These are phyloP conservation scores for Anguilla obscura DNA, from an alignment of 2,797 vertebrate genomes.

Conservation along the genomic window DNA sequence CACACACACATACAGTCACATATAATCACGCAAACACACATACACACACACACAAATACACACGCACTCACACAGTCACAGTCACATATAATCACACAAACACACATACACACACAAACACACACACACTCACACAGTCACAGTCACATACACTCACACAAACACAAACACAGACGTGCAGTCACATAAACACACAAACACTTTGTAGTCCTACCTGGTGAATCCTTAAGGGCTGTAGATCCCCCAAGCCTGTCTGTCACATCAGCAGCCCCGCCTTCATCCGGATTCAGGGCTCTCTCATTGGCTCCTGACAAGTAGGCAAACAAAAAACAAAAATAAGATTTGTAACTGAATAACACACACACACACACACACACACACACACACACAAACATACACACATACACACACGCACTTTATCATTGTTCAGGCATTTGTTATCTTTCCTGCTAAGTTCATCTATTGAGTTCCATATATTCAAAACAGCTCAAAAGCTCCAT, in stretches of 20 bases:
- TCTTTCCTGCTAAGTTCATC: no score
- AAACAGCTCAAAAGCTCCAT: no score
- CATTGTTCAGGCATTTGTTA: no score
- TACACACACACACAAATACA: neutral
- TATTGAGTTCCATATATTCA: no score
- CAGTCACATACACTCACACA: neutral
- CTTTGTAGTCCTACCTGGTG: constrained; percentile 14
- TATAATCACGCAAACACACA: neutral
- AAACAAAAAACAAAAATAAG: neutral
- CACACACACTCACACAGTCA: neutral
- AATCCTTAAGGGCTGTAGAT: neutral
- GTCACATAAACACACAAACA: neutral
- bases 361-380: neutral
- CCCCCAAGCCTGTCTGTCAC: neutral
- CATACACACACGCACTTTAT: no score
- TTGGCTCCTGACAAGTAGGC: constrained; percentile 58
- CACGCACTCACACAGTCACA: no score
- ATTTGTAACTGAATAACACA: neutral
- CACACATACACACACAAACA: neutral
- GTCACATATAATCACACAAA: neutral
- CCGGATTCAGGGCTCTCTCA: constrained; percentile 68
- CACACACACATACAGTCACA: neutral
- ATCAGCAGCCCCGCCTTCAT: constrained; percentile 54
- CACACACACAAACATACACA: no score
- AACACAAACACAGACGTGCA: neutral